A percentile compares a stretch with the other conserved stretches of the same genome.
phyloP scores from a whole-genome alignment of 53 echinoderm and acorn worm species.

The Hippasteria phrygiana region DNA sequence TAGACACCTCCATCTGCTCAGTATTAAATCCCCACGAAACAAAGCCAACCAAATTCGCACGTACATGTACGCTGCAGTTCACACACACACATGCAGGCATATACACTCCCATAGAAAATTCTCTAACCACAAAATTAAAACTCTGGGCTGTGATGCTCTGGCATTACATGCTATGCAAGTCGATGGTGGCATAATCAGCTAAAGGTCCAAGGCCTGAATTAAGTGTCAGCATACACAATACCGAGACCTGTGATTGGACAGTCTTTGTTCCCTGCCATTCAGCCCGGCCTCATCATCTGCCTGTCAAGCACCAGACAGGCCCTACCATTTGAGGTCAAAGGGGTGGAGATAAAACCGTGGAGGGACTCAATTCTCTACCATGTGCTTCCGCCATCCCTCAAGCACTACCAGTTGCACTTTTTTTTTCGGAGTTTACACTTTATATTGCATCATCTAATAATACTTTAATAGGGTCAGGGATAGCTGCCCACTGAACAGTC shows the following conservation, averaged over 20 bases:
- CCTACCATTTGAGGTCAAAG: conserved; percentile 69
- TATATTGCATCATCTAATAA: background rate
- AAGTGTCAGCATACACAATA: conserved; percentile 52
- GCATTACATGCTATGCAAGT: conserved; percentile 30
- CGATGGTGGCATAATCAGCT: conserved; percentile 38
- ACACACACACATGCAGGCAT: background rate
- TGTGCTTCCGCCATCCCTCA: background rate
- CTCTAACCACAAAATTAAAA: conserved; percentile 35
- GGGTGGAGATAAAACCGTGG: conserved; percentile 44
- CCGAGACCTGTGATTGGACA: conserved; percentile 71
- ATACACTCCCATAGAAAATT: conserved; percentile 24
- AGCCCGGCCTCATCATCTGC: conserved; percentile 62
- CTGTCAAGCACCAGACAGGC: conserved; percentile 78
- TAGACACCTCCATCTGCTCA: conserved; percentile 38
- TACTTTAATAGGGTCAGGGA: background rate
- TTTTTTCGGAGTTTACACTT: background rate
- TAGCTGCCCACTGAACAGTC: background rate
- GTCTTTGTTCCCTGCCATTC: conserved; percentile 77
- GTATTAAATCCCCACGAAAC: background rate
- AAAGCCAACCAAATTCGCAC: conserved; percentile 44
- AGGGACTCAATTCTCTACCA: conserved; percentile 24
- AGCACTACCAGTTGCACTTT: background rate
- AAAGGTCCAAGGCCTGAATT: conserved; percentile 53
- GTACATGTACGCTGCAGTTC: conserved; percentile 10
- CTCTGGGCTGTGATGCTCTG: conserved; percentile 6